phyloP scores from a whole-genome alignment of 2,113 vertebrate genomes.

The Colius striatus region DNA sequence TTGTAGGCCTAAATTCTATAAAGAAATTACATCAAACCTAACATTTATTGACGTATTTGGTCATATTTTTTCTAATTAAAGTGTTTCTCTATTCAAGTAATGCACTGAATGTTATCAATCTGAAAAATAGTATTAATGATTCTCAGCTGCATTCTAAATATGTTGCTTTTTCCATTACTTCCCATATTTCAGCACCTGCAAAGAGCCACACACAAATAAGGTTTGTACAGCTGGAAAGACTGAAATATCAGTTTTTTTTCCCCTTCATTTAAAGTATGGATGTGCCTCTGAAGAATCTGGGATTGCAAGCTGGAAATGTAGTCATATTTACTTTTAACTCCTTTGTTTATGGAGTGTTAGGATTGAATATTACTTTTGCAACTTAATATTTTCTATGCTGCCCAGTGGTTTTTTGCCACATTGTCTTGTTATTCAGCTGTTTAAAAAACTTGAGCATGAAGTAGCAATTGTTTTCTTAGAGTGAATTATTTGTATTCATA shows the following conservation, averaged over 20 bases:
- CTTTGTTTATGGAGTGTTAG: neutral
- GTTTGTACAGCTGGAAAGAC: constrained; percentile 57
- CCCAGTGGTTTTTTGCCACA: neutral
- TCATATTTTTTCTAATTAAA: constrained; percentile 17
- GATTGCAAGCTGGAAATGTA: neutral
- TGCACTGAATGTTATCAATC: constrained; percentile 35
- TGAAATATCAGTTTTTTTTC: neutral
- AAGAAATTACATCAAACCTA: neutral
- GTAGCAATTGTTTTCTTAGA: neutral
- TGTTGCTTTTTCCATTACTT: constrained; percentile 42
- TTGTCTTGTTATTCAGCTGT: neutral
- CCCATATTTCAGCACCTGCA: constrained; percentile 32
- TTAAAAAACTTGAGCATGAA: neutral
- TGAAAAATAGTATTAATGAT: constrained; percentile 44
- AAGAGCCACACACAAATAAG: constrained; percentile 57
- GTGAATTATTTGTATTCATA: neutral
- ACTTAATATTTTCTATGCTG: neutral
- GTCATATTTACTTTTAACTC: neutral
- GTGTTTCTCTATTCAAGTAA: constrained; percentile 1
- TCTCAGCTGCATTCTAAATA: constrained; percentile 55
- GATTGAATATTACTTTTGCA: neutral
- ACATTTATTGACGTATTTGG: neutral
- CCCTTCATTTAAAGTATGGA: neutral
- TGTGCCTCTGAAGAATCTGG: neutral
- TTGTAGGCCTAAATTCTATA: neutral